Evolutionary conservation across 2,888 invertebrate species (phyloP), one percentile per base, ranked within the genome.

Genomic region (Vannuccia rotundouncinata): DNA sequence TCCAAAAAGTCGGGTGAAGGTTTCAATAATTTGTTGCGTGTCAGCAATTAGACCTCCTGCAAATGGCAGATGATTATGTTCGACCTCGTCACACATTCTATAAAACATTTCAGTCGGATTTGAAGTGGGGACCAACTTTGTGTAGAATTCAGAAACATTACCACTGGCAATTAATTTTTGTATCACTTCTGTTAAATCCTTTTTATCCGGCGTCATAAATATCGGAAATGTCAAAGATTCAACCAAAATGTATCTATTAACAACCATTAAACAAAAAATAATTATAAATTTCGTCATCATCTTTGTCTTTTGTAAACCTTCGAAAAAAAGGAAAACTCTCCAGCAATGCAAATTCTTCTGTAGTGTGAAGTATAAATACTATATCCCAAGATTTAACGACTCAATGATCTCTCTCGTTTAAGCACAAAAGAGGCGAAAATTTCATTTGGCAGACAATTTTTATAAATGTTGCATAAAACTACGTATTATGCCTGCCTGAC

Each of bases 1-100:
- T 10, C 77, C 28, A 77, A 79, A 80, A 27, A 25, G 28, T 27
- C 31, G 25, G 1, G 78, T 80, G 22, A 80, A 78, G 29, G 29
- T 78, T 31, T 77, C 77, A 13, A 77, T 13, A 30, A 77, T 45
- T 45, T 45, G 45, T 5, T 13, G 5, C 17, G 17, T 45, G 5
- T 5, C 17, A 45, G 5, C 45, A 45, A 13, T 45, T 45, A 45
- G 45, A 45, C 45, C 17, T 45, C 45, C 45, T 5, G 45, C 45
- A 45, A 45, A 45, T 45, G 45, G 45, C 17, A 45, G 17, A 17
- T 45, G 45, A 45, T 17, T 45, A 13, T 45, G 5, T 45, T 45
- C 45, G 5, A 45, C 10, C 45, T 45, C 45, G 45, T 45, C 45
- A 17, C 45, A 45, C 45, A 45, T 45, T 45, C 10, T 13, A 45